Base-by-base conservation (phyloP, 2,797 vertebrate species). In the Propithecus deckenii region DNA sequence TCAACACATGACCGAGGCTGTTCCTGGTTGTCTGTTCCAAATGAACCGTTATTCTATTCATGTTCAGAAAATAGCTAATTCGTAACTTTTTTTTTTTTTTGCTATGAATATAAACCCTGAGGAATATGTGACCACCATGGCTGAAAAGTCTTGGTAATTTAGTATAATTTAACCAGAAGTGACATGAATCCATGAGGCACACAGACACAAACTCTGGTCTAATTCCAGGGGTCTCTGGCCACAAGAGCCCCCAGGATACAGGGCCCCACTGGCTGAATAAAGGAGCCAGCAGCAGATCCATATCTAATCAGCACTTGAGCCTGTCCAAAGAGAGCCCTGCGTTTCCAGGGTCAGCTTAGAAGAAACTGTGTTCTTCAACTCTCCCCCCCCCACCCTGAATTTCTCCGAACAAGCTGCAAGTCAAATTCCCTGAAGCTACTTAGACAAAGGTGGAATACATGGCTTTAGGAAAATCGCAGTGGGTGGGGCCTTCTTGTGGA, bases 381-480 rank as follows among this genome's bases (percentile, higher is more conserved):
- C 74, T 83, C 78, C 91, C 83, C 86, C 94, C 91, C 72, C 74
- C 57, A 89, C n/a, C n/a, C 84, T 52, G 55, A 91, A 94, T 93
- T 93, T 95, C 80, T 94, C 94, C 83, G 74, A 92, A 93, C 78
- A 50, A 67, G 80, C 84, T 85, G 61, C 41, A 96, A 95, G 86
- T 94, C 75, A 96, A 86, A 97, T 95, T 91, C 85, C 84, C 94
- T 79, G 86, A 96, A 96, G 93, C 92, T 90, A 84, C 74, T 91
- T 57, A 80, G 94, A 92, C 88, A 96, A 94, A 91, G 76, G 86
- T 91, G n/a, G 91, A 97, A 79, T 65, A 96, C 38, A 43, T 8
- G 61, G 67, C 86, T 96, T 95, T 91, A 65, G n/a, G 71, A 59
- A 79, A 88, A 88, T 95, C 80, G 28, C 57, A 87, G n/a, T 2